A percentile compares a stretch with the other conserved stretches of the same genome.
Evolutionary conservation across 2,888 invertebrate genomes (phyloP).

Genomic region (Chironomus riparius): DNA sequence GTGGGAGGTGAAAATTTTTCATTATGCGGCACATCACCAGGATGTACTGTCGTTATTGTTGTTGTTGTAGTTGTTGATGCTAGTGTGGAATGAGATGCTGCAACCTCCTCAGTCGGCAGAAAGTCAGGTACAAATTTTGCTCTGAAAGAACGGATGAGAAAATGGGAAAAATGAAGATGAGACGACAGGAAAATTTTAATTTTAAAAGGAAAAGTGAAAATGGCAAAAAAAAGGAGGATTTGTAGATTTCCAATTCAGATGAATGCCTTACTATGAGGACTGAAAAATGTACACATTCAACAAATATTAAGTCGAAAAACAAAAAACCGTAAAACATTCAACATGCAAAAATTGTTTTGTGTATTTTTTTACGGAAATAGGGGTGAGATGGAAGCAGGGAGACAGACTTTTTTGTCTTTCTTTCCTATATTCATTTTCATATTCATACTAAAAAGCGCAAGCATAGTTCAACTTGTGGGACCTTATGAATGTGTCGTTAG

Average conservation of each 20-base stretch:
- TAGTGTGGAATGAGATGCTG: conserved; percentile 30
- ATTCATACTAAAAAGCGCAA: too few relatives aligned
- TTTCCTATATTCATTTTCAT: too few relatives aligned
- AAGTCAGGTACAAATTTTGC: conserved; percentile 64
- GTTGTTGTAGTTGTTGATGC: conserved; percentile 37
- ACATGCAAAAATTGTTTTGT: background rate
- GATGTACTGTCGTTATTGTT: conserved; percentile 39
- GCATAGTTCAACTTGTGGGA: too few relatives aligned
- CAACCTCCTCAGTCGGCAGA: conserved; percentile 50
- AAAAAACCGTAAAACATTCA: background rate
- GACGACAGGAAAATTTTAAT: too few relatives aligned
- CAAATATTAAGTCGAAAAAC: background rate
- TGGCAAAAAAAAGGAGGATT: background rate
- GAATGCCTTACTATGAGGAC: background rate
- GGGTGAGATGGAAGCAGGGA: too few relatives aligned
- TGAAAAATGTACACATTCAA: background rate
- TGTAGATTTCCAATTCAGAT: background rate
- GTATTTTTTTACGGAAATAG: too few relatives aligned
- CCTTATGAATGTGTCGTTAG: too few relatives aligned
- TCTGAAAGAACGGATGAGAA: conserved; percentile 39
- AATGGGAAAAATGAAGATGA: too few relatives aligned
- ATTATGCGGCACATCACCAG: conserved; percentile 39
- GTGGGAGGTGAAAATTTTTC: conserved; percentile 49
- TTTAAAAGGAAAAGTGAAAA: background rate
- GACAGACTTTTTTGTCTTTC: too few relatives aligned